Percentiles rank a stretch among this genome's conserved stretches.
phyloP scores from a whole-genome alignment of 2,797 vertebrate species.

The Gephyroberyx darwinii region DNA sequence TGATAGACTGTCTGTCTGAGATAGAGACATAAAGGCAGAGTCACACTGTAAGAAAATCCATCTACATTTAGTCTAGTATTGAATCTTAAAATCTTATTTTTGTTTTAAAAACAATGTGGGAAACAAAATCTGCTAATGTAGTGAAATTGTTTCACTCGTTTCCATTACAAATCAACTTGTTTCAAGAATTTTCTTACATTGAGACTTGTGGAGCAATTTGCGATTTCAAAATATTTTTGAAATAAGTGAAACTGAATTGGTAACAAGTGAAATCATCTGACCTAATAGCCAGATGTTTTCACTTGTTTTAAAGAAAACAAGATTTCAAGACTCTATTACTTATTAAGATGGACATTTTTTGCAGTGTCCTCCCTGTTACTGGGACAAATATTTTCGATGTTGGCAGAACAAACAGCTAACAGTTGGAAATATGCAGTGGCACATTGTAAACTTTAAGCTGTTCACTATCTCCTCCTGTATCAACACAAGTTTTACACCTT shows the following conservation, averaged over 20 bases:
- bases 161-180: not conserved
- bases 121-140: not conserved
- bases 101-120: too few species aligned
- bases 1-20: constrained; percentile 20
- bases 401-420: constrained; percentile 30
- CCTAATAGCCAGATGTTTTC: too few species aligned
- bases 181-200: not conserved
- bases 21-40: constrained; percentile 8
- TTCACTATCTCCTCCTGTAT: constrained; percentile 27
- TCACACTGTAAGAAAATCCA: too few species aligned
- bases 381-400: constrained; percentile 21
- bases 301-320: not conserved
- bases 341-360: constrained; percentile 4
- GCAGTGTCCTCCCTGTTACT: not conserved
- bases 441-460: constrained; percentile 38
- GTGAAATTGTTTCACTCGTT: not conserved
- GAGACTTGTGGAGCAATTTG: not conserved
- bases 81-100: too few species aligned
- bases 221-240: not conserved
- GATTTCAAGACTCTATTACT: not conserved
- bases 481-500: constrained; percentile 61
- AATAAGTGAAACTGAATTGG: not conserved
- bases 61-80: not conserved
- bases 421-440: constrained; percentile 41
- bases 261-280: not conserved